Conservation (phyloP, 1,140 invertebrate species). For the Zaprionus ghesquierei region DNA sequence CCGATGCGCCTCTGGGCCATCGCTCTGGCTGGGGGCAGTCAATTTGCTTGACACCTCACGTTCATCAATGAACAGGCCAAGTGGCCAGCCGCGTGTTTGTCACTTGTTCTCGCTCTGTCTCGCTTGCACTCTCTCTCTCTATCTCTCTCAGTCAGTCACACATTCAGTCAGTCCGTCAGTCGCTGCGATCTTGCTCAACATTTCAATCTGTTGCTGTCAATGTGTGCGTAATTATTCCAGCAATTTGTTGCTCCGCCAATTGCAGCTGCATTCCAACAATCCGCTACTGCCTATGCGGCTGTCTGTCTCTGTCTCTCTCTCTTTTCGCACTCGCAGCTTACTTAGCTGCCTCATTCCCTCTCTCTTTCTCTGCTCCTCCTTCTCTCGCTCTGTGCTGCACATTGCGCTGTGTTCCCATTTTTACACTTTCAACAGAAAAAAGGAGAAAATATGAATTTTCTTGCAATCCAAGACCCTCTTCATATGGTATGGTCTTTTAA, state of each 20-base stretch:
- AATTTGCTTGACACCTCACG: constrained; percentile 79
- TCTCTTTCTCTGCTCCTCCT: not conserved
- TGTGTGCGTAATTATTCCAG: constrained; percentile 81
- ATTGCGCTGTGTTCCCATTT: not conserved
- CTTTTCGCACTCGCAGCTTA: not conserved
- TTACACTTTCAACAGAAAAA: not conserved
- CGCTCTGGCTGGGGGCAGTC: constrained; percentile 48
- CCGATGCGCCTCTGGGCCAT: constrained; percentile 31
- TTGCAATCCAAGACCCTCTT: not conserved
- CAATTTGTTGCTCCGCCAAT: constrained; percentile 82
- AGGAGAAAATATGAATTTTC: not conserved
- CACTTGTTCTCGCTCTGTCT: constrained; percentile 16
- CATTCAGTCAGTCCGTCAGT: constrained; percentile 6
- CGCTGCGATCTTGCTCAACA: constrained; percentile 39
- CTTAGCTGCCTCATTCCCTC: not conserved
- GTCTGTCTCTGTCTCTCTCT: not conserved
- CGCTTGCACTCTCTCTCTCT: constrained; percentile 22
- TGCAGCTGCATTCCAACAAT: constrained; percentile 67
- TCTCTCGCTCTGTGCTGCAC: not conserved
- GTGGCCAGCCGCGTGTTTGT: constrained; percentile 24
- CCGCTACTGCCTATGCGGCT: not conserved
- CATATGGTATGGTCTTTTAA: not conserved
- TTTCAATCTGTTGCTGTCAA: constrained; percentile 73
- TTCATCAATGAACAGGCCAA: constrained; percentile 65
- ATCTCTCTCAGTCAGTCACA: not conserved